These are phyloP conservation scores for Uria aalge DNA, from an alignment of 2,113 vertebrate genomes.

Conservation along the genomic window DNA sequence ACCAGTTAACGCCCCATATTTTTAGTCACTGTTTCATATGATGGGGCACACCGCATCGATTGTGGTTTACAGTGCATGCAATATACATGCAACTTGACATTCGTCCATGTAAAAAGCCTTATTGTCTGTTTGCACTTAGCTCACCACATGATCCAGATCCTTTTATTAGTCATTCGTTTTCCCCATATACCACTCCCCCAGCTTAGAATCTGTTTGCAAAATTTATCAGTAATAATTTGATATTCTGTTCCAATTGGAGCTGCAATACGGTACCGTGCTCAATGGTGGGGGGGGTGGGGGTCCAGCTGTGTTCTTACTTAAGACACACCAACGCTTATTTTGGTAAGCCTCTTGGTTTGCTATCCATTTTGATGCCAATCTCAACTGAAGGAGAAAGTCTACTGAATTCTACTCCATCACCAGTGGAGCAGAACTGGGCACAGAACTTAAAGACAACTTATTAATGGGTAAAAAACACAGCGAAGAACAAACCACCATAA, in stretches of 20 bases:
- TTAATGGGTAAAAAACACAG: not conserved
- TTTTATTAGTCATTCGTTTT: not conserved
- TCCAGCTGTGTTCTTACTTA: not conserved
- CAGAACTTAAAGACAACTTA: not conserved
- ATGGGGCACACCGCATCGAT: not conserved
- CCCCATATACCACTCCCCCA: not conserved
- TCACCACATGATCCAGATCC: not conserved
- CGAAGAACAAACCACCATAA: not conserved
- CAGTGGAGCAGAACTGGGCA: not conserved
- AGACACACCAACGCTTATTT: not conserved
- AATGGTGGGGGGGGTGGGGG: rapidly evolving
- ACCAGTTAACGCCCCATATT: not conserved
- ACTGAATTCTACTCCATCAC: not conserved
- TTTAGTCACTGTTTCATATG: not conserved
- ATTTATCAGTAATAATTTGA: not conserved
- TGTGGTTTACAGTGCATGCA: not conserved
- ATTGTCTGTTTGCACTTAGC: not conserved
- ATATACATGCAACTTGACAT: not conserved
- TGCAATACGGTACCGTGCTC: not conserved
- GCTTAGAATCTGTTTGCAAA: not conserved
- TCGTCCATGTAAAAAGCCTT: not conserved
- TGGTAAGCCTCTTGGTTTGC: not conserved
- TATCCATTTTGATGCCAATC: not conserved
- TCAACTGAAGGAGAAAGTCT: not conserved
- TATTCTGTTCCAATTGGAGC: not conserved